Evolutionary conservation across 2,113 vertebrate species (phyloP), one percentile per base, ranked within the genome.

Genomic region (Ameiurus melas): DNA sequence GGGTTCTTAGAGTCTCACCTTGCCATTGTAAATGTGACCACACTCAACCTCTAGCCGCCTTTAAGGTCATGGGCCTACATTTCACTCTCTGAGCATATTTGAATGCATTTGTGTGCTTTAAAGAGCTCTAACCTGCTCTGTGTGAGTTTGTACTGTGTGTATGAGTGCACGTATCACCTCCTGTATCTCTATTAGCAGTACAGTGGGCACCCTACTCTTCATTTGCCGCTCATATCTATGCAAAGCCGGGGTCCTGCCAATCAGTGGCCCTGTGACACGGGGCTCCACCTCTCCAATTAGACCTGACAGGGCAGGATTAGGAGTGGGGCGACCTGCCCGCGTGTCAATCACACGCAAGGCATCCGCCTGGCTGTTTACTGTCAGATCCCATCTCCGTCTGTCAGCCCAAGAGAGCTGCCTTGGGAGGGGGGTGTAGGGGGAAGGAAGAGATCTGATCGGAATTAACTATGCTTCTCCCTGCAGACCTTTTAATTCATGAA

Each of bases 271-370:
- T 92, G 94, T 95, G 95, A 96, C 95, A 96, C 86, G 81, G 94
- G 94, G 94, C 95, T 94, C 95, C 95, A 96, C 95, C 95, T 96
- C 94, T 94, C 94, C 95, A 96, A 96, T 96, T 96, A 95, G 94
- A 95, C 94, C 95, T 96, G 95, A 96, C 95, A 96, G 95, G 94
- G 95, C 95, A 95, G 95, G 95, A 96, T 96, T 96, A 96, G 95
- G 95, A 95, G 94, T 93, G 92, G 94, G 92, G 94, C 94, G 93
- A 96, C 95, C 94, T 94, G 94, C 93, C 94, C 91, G 94, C 93
- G 92, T 96, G 95, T 96, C 95, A 96, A 96, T 96, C 95, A 96
- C 92, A 93, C 92, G 86, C 93, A 90, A 94, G 94, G 95, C 95
- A 95, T 95, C 93, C 93, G 89, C 94, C 93, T 91, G 94, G 94